Evolutionary conservation across 2,797 vertebrate genomes (phyloP).

Genomic region (Sebastolobus alascanus): DNA sequence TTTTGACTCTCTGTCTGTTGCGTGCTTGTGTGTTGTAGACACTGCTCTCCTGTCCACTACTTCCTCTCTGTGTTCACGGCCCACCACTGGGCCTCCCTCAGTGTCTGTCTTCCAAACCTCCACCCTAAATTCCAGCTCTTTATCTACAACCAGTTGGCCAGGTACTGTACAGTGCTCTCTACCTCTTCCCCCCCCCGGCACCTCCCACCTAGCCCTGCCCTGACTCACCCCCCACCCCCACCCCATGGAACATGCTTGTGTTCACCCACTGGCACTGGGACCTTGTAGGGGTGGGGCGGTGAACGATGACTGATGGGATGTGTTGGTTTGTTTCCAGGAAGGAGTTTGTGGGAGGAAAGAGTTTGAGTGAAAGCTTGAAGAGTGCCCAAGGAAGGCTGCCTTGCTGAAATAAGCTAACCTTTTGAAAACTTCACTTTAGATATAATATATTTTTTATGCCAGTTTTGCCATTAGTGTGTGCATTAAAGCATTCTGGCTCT

Average conservation of each 20-base stretch:
- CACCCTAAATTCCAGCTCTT: slow-evolving; percentile 99
- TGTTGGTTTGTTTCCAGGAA: slow-evolving; percentile 44
- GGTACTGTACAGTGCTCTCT: slow-evolving; percentile 93
- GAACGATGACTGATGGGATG: slow-evolving; percentile 54
- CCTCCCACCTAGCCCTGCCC: slow-evolving; percentile 75
- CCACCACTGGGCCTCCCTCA: slow-evolving; percentile 99
- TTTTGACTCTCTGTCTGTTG: slow-evolving; percentile 63
- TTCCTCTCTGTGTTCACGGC: slow-evolving; percentile 99
- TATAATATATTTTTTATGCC: background rate
- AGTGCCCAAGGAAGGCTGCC: slow-evolving; percentile 67
- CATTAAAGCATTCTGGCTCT: slow-evolving; percentile 10
- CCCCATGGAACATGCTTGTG: slow-evolving; percentile 94
- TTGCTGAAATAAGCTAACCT: slow-evolving; percentile 72
- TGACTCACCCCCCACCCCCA: slow-evolving; percentile 74
- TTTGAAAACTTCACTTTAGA: slow-evolving; percentile 41
- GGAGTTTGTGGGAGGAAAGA: slow-evolving; percentile 23
- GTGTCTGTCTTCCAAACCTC: slow-evolving; percentile 99
- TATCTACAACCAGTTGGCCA: slow-evolving; percentile 99
- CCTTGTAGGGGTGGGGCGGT: slow-evolving; percentile 49
- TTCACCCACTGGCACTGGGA: slow-evolving; percentile 82
- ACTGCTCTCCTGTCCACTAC: slow-evolving; percentile 99
- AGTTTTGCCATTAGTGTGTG: background rate
- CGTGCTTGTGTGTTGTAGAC: slow-evolving; percentile 93
- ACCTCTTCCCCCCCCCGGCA: slow-evolving; percentile 69
- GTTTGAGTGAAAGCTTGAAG: slow-evolving; percentile 47